Evolutionary conservation across 2,888 invertebrate species (phyloP).

Genomic region (Pecten maximus): DNA sequence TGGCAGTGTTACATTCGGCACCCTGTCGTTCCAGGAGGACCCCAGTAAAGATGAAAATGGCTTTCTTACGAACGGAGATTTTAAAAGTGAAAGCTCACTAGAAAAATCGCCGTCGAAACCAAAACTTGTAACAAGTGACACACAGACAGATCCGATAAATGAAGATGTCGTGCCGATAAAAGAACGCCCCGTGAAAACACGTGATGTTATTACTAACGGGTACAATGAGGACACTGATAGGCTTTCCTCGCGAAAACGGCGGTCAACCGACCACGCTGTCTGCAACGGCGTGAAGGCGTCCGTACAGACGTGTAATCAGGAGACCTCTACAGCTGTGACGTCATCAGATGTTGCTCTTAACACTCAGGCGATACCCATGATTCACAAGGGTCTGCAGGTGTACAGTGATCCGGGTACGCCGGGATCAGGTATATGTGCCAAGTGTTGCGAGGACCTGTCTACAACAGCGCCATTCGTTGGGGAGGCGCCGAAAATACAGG

Average conservation of each 20-base stretch:
- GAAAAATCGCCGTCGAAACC: neutral
- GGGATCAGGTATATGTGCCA: conserved; percentile 61
- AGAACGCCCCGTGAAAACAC: neutral
- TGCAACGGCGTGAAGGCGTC: neutral
- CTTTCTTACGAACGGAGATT: neutral
- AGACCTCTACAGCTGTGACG: conserved; percentile 2
- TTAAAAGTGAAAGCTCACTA: neutral
- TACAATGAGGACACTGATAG: neutral
- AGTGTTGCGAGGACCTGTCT: conserved; percentile 64
- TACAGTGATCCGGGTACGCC: conserved; percentile 54
- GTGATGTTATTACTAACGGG: neutral
- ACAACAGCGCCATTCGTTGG: conserved; percentile 56
- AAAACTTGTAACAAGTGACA: conserved; percentile 35
- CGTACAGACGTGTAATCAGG: neutral
- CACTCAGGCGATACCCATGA: neutral
- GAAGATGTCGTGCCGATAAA: neutral
- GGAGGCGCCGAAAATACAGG: conserved; percentile 63
- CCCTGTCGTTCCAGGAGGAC: conserved; percentile 56
- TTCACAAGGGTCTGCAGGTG: conserved; percentile 46
- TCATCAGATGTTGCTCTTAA: neutral
- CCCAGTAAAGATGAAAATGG: conserved; percentile 43
- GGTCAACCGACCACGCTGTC: neutral
- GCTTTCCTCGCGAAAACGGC: neutral
- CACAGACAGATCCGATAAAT: conserved; percentile 45
- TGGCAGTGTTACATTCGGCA: conserved; percentile 76